Evolutionary conservation across 2,888 invertebrate genomes (phyloP).

Genomic region (Dolichopus griseipennis): DNA sequence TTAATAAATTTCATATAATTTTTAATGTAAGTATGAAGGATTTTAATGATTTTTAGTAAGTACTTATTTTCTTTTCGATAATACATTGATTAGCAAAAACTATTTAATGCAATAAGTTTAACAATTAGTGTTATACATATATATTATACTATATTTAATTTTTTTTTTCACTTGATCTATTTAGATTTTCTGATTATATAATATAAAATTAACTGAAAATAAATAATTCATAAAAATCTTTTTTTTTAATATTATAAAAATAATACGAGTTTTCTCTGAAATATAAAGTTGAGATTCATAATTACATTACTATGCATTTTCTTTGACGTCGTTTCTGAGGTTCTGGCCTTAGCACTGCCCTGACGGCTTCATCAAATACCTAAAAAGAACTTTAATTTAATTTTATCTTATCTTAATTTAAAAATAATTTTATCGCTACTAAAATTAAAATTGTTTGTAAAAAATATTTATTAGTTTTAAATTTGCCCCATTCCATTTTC

Average conservation of each 20-base stretch:
- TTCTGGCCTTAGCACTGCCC: slow-evolving; percentile 94
- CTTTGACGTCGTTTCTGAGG: slow-evolving; percentile 90
- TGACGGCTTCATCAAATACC: slow-evolving; percentile 98
- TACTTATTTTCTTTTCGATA: not conserved
- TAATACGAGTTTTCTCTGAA: not conserved
- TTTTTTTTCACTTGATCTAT: not conserved
- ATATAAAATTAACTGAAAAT: not conserved
- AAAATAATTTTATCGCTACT: too few species aligned
- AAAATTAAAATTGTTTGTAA: too few species aligned
- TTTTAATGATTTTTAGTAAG: not conserved
- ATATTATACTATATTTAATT: not conserved
- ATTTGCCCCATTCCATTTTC: too few species aligned
- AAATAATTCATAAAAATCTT: not conserved
- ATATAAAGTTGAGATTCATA: slow-evolving; percentile 21
- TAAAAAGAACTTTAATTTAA: slow-evolving; percentile 36
- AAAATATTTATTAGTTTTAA: too few species aligned
- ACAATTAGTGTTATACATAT: not conserved
- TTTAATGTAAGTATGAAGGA: not conserved
- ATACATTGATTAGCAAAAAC: slow-evolving; percentile 4
- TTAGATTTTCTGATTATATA: not conserved
- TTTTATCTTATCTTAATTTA: too few species aligned
- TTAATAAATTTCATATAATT: not conserved
- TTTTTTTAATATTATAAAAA: not conserved
- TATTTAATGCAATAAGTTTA: not conserved
- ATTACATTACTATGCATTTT: slow-evolving; percentile 75